phyloP scores from a whole-genome alignment of 2,797 vertebrate genomes.

The Macroramphosus scolopax region DNA sequence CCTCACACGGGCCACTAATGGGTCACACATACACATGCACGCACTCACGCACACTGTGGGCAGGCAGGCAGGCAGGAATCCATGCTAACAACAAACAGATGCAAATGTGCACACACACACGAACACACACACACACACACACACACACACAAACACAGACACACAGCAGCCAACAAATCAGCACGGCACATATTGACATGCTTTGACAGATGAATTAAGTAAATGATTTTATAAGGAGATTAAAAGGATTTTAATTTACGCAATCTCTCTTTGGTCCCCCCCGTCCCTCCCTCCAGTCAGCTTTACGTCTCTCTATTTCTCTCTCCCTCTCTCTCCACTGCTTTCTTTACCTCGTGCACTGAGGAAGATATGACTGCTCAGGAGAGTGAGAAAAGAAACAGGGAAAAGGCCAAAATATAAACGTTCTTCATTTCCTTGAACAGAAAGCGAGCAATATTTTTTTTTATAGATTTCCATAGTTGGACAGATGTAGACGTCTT shows the following conservation, averaged over 20 bases:
- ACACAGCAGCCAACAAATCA: conserved; percentile 74
- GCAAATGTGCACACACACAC: conserved; percentile 39
- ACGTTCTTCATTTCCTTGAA: conserved; percentile 1
- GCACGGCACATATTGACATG: conserved; percentile 80
- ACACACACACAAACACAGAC: conserved; percentile 18
- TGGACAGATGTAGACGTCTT: no score
- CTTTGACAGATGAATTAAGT: conserved; percentile 86
- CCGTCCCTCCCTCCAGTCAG: conserved; percentile 69
- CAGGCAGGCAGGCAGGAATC: conserved; percentile 37
- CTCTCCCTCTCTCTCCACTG: conserved; percentile 35
- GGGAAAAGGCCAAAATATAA: conserved; percentile 14
- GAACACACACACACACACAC: conserved; percentile 15
- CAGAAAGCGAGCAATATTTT: neutral
- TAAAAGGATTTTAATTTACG: conserved; percentile 86
- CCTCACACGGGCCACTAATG: conserved; percentile 37
- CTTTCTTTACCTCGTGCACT: conserved; percentile 23
- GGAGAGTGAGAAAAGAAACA: conserved; percentile 9
- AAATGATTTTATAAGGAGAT: conserved; percentile 88
- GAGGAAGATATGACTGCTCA: conserved; percentile 24
- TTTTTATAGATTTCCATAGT: conserved; percentile 9
- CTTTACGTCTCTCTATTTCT: conserved; percentile 54
- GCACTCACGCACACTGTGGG: conserved; percentile 26
- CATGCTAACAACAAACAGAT: conserved; percentile 63
- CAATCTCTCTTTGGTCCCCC: conserved; percentile 76
- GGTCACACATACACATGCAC: conserved; percentile 41